phyloP scores from a whole-genome alignment of 2,888 invertebrate genomes.

The Cerastis leucographa region DNA sequence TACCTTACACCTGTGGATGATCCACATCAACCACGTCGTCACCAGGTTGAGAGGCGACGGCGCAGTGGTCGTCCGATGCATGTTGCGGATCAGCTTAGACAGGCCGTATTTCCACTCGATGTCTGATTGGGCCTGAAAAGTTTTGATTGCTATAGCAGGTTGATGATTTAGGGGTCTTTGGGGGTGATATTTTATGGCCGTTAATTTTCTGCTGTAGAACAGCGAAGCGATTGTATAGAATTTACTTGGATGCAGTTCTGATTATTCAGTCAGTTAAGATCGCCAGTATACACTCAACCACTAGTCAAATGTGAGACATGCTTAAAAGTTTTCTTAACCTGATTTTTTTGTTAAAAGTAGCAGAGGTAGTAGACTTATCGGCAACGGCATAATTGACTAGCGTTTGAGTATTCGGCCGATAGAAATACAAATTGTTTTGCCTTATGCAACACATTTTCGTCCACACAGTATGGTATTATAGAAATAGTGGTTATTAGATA shows the following conservation, averaged over 20 bases:
- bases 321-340: neutral
- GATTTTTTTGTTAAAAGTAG: neutral
- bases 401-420: neutral
- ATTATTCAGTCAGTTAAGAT: neutral
- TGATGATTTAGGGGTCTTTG: neutral
- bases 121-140: conserved; percentile 98
- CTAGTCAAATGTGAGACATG: neutral
- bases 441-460: conserved; percentile 5
- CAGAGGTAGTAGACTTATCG: neutral
- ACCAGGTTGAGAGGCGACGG: conserved; percentile 99
- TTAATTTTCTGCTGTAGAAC: neutral
- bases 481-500: neutral
- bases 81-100: conserved; percentile 99
- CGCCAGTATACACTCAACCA: neutral
- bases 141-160: conserved; percentile 12
- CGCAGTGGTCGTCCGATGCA: conserved; percentile 99
- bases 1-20: conserved; percentile 95
- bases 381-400: neutral
- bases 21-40: conserved; percentile 97
- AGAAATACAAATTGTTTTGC: neutral
- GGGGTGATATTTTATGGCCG: neutral
- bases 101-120: conserved; percentile 99
- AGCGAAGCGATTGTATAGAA: neutral
- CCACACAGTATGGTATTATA: neutral
- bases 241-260: neutral